phyloP scores from a whole-genome alignment of 2,113 vertebrate genomes.

The Zosterops hypoxanthus region DNA sequence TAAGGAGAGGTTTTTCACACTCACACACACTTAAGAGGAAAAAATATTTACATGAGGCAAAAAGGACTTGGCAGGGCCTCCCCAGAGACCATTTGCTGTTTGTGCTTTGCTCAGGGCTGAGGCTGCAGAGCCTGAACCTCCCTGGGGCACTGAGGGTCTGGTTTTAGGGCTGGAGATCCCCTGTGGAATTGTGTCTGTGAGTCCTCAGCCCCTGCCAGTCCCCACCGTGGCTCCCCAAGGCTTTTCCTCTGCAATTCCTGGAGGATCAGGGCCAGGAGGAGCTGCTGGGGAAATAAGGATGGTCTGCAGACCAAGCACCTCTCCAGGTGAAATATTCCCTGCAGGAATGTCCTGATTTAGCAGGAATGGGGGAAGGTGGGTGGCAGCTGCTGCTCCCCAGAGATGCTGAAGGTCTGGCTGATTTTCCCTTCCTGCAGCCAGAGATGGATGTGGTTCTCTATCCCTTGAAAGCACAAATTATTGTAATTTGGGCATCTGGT shows the following conservation, averaged over 20 bases:
- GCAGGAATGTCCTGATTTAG: background rate
- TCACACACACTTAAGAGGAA: conserved; percentile 1
- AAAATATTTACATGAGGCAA: conserved; percentile 50
- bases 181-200: background rate
- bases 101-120: background rate
- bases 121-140: background rate
- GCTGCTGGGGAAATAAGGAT: background rate
- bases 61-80: conserved; percentile 36
- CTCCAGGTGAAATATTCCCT: background rate
- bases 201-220: background rate
- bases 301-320: background rate
- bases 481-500: background rate
- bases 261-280: background rate
- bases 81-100: background rate
- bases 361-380: background rate
- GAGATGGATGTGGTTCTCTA: background rate
- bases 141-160: fast-evolving
- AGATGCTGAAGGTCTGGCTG: background rate
- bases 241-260: background rate
- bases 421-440: background rate
- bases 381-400: background rate
- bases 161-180: background rate
- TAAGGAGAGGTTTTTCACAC: conserved; percentile 42
- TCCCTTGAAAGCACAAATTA: background rate
- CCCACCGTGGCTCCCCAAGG: background rate